These are phyloP conservation scores for Caenorhabditis brenneri DNA, from an alignment of 1,140 invertebrate genomes.

Conservation along the genomic window DNA sequence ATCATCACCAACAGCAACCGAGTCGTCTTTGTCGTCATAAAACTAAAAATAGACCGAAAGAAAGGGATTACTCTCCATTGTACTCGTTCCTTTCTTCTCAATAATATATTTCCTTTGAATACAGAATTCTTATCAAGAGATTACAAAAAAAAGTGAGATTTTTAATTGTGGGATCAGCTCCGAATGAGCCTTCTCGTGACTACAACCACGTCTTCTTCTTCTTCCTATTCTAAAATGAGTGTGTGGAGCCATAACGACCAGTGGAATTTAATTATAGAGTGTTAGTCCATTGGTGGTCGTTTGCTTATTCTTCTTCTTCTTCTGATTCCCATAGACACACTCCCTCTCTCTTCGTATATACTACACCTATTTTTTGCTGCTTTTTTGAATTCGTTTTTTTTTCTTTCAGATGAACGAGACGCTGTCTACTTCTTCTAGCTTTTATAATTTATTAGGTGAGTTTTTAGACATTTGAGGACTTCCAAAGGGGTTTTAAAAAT, in stretches of 20 bases:
- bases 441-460: neutral
- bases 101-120: neutral
- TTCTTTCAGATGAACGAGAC: neutral
- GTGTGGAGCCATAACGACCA: neutral
- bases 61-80: neutral
- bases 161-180: no score
- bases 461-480: no score
- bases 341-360: neutral
- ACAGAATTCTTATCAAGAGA: no score
- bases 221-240: no score
- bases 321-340: neutral
- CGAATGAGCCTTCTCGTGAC: no score
- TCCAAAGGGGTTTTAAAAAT: no score
- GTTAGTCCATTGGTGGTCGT: conserved; percentile 3
- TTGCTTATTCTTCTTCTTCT: neutral
- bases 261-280: conserved; percentile 4
- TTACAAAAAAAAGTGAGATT: no score
- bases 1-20: no score
- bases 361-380: neutral
- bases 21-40: neutral
- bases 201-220: no score
- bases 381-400: neutral
- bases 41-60: neutral
- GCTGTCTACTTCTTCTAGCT: neutral
- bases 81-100: neutral